Evolutionary conservation across 2,797 vertebrate genomes (phyloP), one percentile per base, ranked within the genome.

Genomic region (Coendou prehensilis): DNA sequence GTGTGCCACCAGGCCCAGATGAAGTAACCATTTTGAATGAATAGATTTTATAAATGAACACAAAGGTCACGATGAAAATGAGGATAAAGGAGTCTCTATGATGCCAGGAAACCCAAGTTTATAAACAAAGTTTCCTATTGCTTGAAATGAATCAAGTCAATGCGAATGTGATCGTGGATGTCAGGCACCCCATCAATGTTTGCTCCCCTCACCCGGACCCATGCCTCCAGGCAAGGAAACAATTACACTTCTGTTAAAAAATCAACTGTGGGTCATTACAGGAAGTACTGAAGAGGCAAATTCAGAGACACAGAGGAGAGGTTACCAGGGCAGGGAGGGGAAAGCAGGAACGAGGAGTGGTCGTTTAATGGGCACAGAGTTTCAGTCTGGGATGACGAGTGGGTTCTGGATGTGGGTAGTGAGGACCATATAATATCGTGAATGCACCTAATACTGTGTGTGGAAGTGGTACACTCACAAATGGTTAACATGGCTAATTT

Each of bases 71-170:
- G 78, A 81, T 85, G 88, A 96, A 94, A 94, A 78, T 86, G 54
- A 79, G 59, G 61, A 96, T 91, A 75, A 88, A 96, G 18, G 63
- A 90, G 67, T 82, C 47, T 57, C 47, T 71, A 67, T 23, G 33
- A 96, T 71, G 90, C 61, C 59, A 82, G 79, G 73, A 76, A 94
- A 83, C 59, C 61, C 52, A 80, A 67, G 67, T 84, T 94, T 86
- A 93, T n/a, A 91, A 95, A 45, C 47, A 79, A 30, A 94, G 57
- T 87, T 91, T 85, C 57, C 67, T 79, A 64, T 26, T 73, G 61
- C 81, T 89, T 96, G 91, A 93, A 81, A 75, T 67, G 87, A 97
- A 95, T 79, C 10, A 41, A 69, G 45, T 73, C 83, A 92, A 28
- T 87, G 56, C 11, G 30, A 93, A 84, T 79, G 82, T 52, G 88